phyloP scores from a whole-genome alignment of 2,888 invertebrate genomes.

The Tuta absoluta region DNA sequence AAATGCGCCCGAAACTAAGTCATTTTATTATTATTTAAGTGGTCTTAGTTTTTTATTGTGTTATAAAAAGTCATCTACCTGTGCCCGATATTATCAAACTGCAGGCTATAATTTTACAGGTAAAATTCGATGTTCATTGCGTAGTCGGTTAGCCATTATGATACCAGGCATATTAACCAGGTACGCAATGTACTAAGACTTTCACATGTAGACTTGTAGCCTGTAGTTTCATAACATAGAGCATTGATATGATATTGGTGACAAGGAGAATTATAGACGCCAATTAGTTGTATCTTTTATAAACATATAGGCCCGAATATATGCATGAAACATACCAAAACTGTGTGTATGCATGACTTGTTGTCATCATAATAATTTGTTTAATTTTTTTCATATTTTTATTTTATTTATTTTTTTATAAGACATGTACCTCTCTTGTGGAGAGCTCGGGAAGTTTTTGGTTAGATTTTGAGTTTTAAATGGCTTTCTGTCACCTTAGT shows the following conservation, averaged over 20 bases:
- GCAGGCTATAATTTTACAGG: no score
- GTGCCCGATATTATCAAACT: no score
- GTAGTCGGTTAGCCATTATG: no score
- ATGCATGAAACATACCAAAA: conserved; percentile 72
- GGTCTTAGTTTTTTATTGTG: not conserved
- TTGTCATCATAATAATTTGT: conserved; percentile 35
- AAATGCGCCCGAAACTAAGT: no score
- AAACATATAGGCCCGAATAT: conserved; percentile 13
- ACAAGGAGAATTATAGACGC: conserved; percentile 24
- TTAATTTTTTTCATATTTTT: conserved; percentile 40
- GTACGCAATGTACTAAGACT: no score
- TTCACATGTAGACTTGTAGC: no score
- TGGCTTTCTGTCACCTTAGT: conserved; percentile 71
- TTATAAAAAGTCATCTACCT: conserved; percentile 21
- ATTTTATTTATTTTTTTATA: conserved; percentile 51
- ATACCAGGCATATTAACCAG: no score
- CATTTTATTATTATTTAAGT: no score
- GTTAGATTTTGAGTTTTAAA: conserved; percentile 48
- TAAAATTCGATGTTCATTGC: no score
- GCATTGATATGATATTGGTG: conserved; percentile 26
- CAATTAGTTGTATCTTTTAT: conserved; percentile 21
- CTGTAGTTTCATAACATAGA: no score
- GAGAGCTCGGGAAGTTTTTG: conserved; percentile 78
- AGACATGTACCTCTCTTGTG: conserved; percentile 74
- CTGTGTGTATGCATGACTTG: conserved; percentile 69